Evolutionary conservation across 2,113 vertebrate species (phyloP).

Genomic region (Benitochromis conjunctus): DNA sequence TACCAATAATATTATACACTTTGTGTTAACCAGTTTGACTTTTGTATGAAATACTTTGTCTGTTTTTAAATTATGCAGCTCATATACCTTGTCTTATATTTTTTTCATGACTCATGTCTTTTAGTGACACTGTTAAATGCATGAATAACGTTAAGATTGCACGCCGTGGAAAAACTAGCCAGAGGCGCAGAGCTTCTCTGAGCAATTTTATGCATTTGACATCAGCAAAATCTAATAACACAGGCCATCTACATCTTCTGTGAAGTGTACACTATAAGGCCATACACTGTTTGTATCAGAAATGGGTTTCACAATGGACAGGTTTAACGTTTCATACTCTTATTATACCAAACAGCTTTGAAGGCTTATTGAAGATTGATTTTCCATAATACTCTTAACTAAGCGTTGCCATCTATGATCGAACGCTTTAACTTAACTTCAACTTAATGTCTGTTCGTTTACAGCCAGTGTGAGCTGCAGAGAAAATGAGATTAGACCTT

Average conservation of each 20-base stretch:
- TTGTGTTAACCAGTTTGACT: not conserved
- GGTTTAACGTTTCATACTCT: not conserved
- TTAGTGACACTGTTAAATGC: conserved; percentile 36
- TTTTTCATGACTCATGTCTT: conserved; percentile 37
- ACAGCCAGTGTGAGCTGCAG: conserved; percentile 13
- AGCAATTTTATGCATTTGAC: conserved; percentile 15
- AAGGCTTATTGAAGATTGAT: not conserved
- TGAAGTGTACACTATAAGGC: not conserved
- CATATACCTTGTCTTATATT: not conserved
- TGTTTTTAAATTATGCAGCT: not conserved
- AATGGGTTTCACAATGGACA: not conserved
- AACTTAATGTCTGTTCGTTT: conserved; percentile 27
- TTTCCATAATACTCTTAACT: not conserved
- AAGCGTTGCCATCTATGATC: not conserved
- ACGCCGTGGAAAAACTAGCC: conserved; percentile 7
- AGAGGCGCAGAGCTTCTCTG: not conserved
- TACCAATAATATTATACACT: not conserved
- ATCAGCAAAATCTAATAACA: conserved; percentile 26
- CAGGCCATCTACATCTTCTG: not conserved
- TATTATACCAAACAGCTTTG: not conserved
- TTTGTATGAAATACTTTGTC: not conserved
- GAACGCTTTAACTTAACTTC: not conserved
- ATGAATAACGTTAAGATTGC: conserved; percentile 10
- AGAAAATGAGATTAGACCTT: conserved; percentile 55
- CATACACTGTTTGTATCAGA: not conserved